Evolutionary conservation across 2,888 invertebrate genomes (phyloP).

Genomic region (Yponomeuta plumbellus): DNA sequence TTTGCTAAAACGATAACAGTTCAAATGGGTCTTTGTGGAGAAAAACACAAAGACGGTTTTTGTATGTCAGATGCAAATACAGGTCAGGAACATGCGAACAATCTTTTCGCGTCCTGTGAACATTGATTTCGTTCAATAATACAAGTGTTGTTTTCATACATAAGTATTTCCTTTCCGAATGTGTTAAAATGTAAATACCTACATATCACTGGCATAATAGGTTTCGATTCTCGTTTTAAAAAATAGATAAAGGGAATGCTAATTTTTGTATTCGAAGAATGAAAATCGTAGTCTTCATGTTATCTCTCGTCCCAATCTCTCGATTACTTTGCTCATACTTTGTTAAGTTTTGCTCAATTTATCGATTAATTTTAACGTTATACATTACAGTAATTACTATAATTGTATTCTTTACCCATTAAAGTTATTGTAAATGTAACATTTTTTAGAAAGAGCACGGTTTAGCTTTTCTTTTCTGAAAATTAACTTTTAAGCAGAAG

Average conservation of each 20-base stretch:
- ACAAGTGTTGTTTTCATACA: conserved; percentile 9
- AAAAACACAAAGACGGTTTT: not conserved
- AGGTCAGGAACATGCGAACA: not conserved
- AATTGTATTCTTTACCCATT: conserved; percentile 35
- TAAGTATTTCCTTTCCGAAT: conserved; percentile 30
- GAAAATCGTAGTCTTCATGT: conserved; percentile 16
- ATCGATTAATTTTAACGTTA: conserved; percentile 54
- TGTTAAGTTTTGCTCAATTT: conserved; percentile 75
- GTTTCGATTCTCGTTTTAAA: conserved; percentile 38
- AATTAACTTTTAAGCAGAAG: conserved; percentile 51
- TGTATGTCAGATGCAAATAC: not conserved
- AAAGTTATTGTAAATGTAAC: conserved; percentile 54
- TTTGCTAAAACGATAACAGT: not conserved
- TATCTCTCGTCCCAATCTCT: conserved; percentile 27
- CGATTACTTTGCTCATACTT: conserved; percentile 65
- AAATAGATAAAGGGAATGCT: conserved; percentile 20
- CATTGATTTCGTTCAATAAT: not conserved
- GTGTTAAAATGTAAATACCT: conserved; percentile 66
- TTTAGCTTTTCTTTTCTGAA: conserved; percentile 65
- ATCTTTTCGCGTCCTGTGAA: not conserved
- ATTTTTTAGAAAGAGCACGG: conserved; percentile 60
- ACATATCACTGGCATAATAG: conserved; percentile 59
- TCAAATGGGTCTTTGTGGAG: conserved; percentile 3
- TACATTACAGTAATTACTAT: conserved; percentile 31
- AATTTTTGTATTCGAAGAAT: conserved; percentile 19